Base-by-base conservation (phyloP, 1,140 invertebrate genomes). In the Drusus annulatus region DNA sequence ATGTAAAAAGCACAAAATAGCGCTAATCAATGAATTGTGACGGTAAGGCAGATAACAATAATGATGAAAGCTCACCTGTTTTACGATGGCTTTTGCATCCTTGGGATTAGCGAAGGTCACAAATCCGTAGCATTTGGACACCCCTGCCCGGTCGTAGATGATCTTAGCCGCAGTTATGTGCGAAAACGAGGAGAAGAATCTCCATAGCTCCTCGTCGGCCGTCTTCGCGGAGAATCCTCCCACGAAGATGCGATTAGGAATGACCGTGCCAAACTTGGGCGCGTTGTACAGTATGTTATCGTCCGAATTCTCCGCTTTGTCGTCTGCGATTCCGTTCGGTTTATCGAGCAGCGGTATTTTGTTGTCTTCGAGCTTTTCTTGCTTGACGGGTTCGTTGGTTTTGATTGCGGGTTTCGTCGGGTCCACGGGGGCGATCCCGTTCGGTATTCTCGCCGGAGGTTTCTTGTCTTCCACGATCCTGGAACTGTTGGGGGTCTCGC, bases 71-170 rank as follows among this genome's bases (percentile, higher is more conserved):
- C 54, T 17, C n/a, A 83, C 89, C 88, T 89, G 88, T 83, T 89
- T 90, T 3, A 90, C 89, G 63, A 90, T 90, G 68, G 88, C 83
- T 75, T 88, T 87, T 1, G 89, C 88, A 58, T 89, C 88, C 76
- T 88, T 85, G 0, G 88, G 88, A 58, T 88, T 90, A 3, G 87
- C 97, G 90, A 98, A 99, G 16, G 98, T 99, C 58, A 99, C 96
- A 90, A 99, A 98, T 4, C 96, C 96, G 85, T 97, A 98, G 62
- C 97, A 97, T 90, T 98, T 98, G 51, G 97, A 98, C 0, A 98
- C 96, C 3, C 97, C 97, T 81, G 96, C 96, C 84, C 97, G 90
- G 88, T 98, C 97, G 84, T 94, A 94, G 84, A 99, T 98, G 81
- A 98, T 98, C 90, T 98, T 98, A 31, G 96, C 96, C 45, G 95